phyloP scores from a whole-genome alignment of 2,797 vertebrate species.

The Alosa sapidissima region DNA sequence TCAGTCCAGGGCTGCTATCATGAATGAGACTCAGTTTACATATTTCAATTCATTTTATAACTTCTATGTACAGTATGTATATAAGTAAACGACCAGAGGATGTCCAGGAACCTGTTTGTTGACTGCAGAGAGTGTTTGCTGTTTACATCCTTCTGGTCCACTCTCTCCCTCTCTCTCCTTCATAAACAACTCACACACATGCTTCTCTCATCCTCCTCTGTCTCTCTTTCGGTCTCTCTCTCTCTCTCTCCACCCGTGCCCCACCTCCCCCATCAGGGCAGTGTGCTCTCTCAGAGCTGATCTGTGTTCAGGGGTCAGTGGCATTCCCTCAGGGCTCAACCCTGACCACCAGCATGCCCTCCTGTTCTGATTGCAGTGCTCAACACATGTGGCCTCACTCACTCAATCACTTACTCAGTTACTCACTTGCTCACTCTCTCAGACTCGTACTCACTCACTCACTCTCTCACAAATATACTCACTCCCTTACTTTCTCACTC shows the following conservation, averaged over 20 bases:
- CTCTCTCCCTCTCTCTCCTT: neutral
- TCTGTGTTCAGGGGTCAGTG: neutral
- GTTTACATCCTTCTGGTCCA: neutral
- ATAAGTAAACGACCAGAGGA: neutral
- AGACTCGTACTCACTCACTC: neutral
- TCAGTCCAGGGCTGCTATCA: neutral
- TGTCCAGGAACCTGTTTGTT: neutral
- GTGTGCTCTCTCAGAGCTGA: neutral
- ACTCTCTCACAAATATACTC: no score
- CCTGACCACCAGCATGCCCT: neutral
- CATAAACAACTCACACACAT: no score
- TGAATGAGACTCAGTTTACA: neutral
- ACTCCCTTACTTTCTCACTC: no score
- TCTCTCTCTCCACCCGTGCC: no score
- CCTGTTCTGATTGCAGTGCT: neutral
- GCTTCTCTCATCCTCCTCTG: no score
- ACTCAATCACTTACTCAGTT: neutral
- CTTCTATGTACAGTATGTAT: no score
- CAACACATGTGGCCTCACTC: neutral
- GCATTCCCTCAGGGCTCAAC: neutral
- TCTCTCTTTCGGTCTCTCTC: no score
- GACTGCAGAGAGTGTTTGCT: neutral
- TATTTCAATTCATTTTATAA: neutral
- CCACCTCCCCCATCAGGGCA: neutral
- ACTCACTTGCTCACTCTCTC: neutral